Conservation (phyloP, 2,888 invertebrate genomes). For the Acholoe squamosa region DNA sequence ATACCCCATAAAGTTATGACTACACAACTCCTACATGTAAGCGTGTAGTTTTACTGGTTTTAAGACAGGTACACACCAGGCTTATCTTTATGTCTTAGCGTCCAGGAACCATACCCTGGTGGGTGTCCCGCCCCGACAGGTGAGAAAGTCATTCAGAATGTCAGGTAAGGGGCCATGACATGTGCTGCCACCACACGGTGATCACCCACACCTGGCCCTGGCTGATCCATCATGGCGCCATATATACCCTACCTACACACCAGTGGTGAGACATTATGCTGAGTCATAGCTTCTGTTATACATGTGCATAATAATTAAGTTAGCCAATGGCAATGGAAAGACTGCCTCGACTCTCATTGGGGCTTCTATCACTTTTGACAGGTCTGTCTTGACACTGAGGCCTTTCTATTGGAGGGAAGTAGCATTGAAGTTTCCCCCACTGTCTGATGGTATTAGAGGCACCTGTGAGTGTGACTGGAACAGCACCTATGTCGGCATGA, state of each 20-base stretch:
- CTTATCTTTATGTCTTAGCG: not conserved
- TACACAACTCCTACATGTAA: too few species aligned
- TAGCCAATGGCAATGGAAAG: too few species aligned
- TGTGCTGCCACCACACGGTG: slow-evolving; percentile 30
- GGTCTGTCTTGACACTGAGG: too few species aligned
- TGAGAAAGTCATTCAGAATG: slow-evolving; percentile 40
- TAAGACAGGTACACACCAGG: too few species aligned
- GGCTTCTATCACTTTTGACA: too few species aligned
- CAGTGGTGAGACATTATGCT: not conserved
- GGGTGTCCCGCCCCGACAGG: slow-evolving; percentile 34
- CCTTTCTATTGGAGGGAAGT: too few species aligned
- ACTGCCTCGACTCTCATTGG: too few species aligned
- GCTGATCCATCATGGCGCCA: slow-evolving; percentile 9
- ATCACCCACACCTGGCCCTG: slow-evolving; percentile 3
- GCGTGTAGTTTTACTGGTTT: too few species aligned
- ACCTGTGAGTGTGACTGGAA: not conserved
- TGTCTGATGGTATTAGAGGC: too few species aligned
- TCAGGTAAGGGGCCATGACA: not conserved
- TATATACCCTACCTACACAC: not conserved
- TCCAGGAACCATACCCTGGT: not conserved
- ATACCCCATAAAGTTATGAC: too few species aligned
- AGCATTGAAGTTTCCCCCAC: too few species aligned
- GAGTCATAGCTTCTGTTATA: not conserved
- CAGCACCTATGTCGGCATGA: not conserved
- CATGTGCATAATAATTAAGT: too few species aligned